Base-by-base conservation (phyloP, 2,113 vertebrate species). In the Peucedramus taeniatus region DNA sequence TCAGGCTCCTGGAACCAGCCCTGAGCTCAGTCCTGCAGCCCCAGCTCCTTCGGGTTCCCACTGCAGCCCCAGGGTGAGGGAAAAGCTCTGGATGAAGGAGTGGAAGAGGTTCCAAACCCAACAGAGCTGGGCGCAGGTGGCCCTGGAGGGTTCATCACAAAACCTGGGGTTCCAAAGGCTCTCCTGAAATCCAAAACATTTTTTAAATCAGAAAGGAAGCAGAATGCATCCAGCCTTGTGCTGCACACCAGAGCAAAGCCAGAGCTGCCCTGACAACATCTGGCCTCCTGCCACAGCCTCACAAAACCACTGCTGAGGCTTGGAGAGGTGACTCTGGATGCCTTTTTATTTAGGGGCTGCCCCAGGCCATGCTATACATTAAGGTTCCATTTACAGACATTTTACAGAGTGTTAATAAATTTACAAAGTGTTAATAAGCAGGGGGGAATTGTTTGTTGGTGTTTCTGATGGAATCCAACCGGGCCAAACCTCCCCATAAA, bases 351-450 rank as follows among this genome's bases (percentile, higher is more conserved):
- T 28, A 26, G 64, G 83, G 89, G 77, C 30, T 90, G 93, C 90
- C 87, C 76, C 4, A 5, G 94, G 94, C 86, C 30, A 13, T 39
- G 11, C 33, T 54, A 7, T 39, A 10, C 47, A 44, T 40, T 63
- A 50, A 51, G 19, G 60, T 40, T 94, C 93, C 93, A 75, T 89
- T 96, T 95, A 81, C n/a, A 75, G 93, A 22, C 39, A 11, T 74
- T 96, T 97, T 92, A 97, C 94, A 51, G 78, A 31, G 94, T 97
- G 96, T 75, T 94, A 93, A 95, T 96, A 94, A 90, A 96, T 96
- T 97, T 96, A 97, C 93, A 81, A 21, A 89, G 83, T 96, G 95
- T 91, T 97, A 92, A 92, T 88, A 59, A 94, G 91, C 42, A 15
- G 1, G 39, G 30, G 56, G 30, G 82, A 71, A 75, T 89, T 68